A percentile compares a stretch with the other conserved stretches of the same genome.
Evolutionary conservation across 2,797 vertebrate genomes (phyloP).

Genomic region (Falco concolor): DNA sequence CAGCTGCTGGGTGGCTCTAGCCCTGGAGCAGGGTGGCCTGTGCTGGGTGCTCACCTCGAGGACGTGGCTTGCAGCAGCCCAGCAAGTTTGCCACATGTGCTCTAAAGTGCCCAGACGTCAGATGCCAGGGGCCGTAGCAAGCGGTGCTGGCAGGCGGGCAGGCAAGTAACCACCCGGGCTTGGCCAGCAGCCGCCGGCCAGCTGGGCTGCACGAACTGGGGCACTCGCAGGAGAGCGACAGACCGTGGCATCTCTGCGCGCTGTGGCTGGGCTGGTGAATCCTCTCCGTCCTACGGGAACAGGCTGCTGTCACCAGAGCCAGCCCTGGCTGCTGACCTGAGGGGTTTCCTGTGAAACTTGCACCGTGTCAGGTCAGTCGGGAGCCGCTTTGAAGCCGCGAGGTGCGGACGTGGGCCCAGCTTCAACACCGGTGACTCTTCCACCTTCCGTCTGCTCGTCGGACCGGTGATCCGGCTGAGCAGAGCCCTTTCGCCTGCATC

Average conservation of each 20-base stretch:
- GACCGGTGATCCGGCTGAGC: not conserved
- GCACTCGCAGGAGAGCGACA: not conserved
- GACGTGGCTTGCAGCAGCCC: not conserved
- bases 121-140: not conserved
- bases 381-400: not conserved
- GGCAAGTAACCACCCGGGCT: not conserved
- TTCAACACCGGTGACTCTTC: not conserved
- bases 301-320: not conserved
- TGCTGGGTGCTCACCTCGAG: not conserved
- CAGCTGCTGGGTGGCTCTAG: not conserved
- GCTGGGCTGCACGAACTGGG: not conserved
- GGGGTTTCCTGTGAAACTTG: not conserved
- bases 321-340: not conserved
- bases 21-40: not conserved
- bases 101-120: not conserved
- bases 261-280: not conserved
- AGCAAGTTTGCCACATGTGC: not conserved
- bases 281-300: not conserved
- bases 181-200: not conserved
- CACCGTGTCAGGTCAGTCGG: not conserved
- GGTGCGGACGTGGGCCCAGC: not conserved
- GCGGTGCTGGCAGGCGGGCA: not conserved
- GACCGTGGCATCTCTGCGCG: not conserved
- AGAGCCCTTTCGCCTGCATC: not conserved
- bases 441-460: accelerated